These are phyloP conservation scores for Oenanthe melanoleuca DNA, from an alignment of 2,113 vertebrate species.

Conservation along the genomic window DNA sequence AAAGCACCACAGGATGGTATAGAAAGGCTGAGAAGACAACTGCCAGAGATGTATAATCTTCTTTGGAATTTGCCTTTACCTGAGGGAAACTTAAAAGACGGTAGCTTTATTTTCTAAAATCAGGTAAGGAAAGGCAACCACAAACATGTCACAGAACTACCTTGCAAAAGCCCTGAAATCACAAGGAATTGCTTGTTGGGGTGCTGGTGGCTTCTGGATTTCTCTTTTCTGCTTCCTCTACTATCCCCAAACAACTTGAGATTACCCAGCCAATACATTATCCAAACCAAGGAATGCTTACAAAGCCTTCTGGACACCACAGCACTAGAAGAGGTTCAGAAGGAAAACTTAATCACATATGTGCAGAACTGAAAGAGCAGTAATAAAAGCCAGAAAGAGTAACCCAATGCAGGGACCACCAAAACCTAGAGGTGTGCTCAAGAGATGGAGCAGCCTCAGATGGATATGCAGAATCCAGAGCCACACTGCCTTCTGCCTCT, in stretches of 20 bases:
- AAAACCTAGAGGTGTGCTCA: not conserved
- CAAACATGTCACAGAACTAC: not conserved
- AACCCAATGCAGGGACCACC: not conserved
- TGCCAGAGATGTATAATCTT: not conserved
- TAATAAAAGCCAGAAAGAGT: not conserved
- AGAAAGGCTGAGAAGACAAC: not conserved
- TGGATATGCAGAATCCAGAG: not conserved
- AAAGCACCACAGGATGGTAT: not conserved
- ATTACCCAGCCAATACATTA: not conserved
- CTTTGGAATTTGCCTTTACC: not conserved
- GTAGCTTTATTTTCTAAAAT: not conserved
- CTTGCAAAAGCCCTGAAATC: not conserved
- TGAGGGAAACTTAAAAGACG: not conserved
- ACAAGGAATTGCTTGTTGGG: not conserved
- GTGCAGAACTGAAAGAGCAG: not conserved
- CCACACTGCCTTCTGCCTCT: not conserved
- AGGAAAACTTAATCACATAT: not conserved
- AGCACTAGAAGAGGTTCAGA: not conserved
- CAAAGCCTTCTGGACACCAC: not conserved
- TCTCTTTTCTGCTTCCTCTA: not conserved
- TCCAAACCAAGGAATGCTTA: not conserved
- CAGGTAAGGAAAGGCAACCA: not conserved
- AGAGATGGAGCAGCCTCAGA: fast-evolving
- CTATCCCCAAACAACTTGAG: not conserved
- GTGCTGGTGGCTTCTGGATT: not conserved